Conservation (phyloP, 2,113 vertebrate species). For the Bettongia penicillata region DNA sequence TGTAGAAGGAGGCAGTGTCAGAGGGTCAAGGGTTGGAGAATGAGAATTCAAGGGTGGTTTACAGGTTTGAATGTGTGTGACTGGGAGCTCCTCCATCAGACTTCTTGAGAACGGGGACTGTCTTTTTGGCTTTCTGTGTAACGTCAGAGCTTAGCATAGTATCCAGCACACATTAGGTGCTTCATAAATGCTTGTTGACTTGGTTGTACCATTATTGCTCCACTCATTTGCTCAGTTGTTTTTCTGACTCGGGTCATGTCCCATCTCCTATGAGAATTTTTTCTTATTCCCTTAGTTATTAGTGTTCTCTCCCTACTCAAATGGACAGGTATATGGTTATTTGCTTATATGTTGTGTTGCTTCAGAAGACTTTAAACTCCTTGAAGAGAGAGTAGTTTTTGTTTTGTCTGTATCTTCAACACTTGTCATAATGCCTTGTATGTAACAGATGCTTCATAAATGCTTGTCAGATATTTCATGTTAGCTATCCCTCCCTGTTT, state of each 20-base stretch:
- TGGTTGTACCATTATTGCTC: background rate
- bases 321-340: background rate
- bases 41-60: background rate
- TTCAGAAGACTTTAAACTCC: background rate
- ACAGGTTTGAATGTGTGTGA: background rate
- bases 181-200: background rate
- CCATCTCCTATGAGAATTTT: background rate
- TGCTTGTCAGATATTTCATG: background rate
- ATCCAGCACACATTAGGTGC: background rate
- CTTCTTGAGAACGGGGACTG: background rate
- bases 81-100: background rate
- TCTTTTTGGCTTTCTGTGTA: background rate
- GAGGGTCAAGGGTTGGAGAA: background rate
- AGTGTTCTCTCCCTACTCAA: background rate
- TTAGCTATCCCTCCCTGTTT: background rate
- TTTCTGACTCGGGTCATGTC: background rate
- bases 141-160: background rate
- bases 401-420: background rate
- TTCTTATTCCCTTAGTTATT: background rate
- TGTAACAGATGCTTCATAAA: background rate
- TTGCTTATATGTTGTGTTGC: background rate
- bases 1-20: background rate
- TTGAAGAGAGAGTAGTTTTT: background rate
- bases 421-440: background rate
- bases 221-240: background rate